Percentiles rank a stretch among this genome's conserved stretches.
These are phyloP conservation scores for Drosophila ambigua DNA, from an alignment of 1,140 invertebrate species.

Conservation along the genomic window DNA sequence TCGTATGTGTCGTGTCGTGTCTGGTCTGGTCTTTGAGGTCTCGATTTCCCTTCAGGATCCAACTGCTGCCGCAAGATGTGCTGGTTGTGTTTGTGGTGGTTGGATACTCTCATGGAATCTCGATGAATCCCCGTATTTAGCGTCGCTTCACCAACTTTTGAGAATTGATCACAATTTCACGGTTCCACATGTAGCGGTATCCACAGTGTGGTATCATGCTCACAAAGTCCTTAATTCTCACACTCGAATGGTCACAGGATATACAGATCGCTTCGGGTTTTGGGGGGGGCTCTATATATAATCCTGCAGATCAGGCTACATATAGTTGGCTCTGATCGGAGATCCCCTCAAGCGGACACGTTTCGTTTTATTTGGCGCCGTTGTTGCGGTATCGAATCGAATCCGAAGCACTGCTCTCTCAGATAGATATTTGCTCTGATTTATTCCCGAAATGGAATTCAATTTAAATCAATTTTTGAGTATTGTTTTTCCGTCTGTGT, in stretches of 20 bases:
- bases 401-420: background rate
- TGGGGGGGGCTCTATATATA: background rate
- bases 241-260: constrained; percentile 35
- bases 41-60: constrained; percentile 36
- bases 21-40: too few species aligned
- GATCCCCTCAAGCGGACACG: constrained; percentile 58
- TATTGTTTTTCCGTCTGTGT: constrained; percentile 30
- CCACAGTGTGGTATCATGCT: constrained; percentile 87
- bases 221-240: constrained; percentile 79
- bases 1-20: constrained; percentile 4
- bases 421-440: constrained; percentile 12
- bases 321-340: constrained; percentile 43
- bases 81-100: constrained; percentile 13
- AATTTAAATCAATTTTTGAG: constrained; percentile 37
- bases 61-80: constrained; percentile 73
- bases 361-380: constrained; percentile 64
- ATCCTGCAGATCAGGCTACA: constrained; percentile 54
- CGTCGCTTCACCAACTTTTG: constrained; percentile 95
- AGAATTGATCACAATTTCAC: constrained; percentile 94
- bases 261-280: background rate
- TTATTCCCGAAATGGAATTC: constrained; percentile 30
- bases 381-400: constrained; percentile 16
- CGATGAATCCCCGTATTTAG: constrained; percentile 48
- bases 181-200: constrained; percentile 94
- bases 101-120: constrained; percentile 28